These are phyloP conservation scores for Rhineura floridana DNA, from an alignment of 2,113 vertebrate genomes.

Conservation along the genomic window DNA sequence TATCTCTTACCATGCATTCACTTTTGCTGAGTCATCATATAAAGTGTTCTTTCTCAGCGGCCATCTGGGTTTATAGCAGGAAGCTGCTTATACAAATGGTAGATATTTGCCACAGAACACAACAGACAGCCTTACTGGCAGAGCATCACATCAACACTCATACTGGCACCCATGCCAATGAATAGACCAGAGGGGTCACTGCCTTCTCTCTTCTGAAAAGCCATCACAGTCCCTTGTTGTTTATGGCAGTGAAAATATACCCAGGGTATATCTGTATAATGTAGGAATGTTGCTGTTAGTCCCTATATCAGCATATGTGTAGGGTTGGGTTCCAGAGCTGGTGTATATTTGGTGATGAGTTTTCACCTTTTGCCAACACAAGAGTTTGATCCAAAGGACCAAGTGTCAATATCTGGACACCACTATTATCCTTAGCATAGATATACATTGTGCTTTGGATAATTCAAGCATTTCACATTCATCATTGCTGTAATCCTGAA, in stretches of 20 bases:
- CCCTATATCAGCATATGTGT: background rate
- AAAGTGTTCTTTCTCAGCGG: constrained; percentile 17
- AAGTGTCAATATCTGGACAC: background rate
- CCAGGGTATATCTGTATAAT: background rate
- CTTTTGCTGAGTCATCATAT: constrained; percentile 11
- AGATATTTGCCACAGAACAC: background rate
- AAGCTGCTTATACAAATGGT: background rate
- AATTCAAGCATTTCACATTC: background rate
- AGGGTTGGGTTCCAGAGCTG: background rate
- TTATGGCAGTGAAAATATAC: background rate
- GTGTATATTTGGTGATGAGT: background rate
- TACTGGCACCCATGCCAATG: background rate
- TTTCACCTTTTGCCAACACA: background rate
- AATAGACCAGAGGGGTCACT: background rate
- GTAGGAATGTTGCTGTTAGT: background rate
- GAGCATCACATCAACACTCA: background rate
- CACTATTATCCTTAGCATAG: background rate
- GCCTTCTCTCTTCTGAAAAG: background rate
- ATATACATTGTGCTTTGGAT: background rate
- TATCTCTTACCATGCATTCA: constrained; percentile 17
- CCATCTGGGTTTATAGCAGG: background rate
- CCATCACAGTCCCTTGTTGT: background rate
- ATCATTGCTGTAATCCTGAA: background rate
- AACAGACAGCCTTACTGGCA: background rate
- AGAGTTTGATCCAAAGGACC: background rate